Conservation (phyloP, 1,140 invertebrate genomes). For the Archivesica marissinica region DNA sequence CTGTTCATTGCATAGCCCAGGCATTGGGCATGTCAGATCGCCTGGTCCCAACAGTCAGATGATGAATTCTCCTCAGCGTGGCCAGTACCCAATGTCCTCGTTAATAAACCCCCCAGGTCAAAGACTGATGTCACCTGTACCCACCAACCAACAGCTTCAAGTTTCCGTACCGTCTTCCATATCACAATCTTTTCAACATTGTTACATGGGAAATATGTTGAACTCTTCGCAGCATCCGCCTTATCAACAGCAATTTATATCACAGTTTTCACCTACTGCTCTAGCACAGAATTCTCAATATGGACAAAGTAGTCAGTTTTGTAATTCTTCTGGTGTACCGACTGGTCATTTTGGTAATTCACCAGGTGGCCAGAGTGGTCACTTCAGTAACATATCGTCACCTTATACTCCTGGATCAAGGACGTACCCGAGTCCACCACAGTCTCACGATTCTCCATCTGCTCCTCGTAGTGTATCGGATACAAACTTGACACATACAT, state of each 20-base stretch:
- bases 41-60: slow-evolving; percentile 45
- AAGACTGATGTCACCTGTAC: slow-evolving; percentile 63
- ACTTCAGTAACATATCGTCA: slow-evolving; percentile 59
- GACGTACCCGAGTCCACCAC: slow-evolving; percentile 55
- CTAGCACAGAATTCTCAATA: slow-evolving; percentile 38
- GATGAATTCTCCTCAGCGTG: slow-evolving; percentile 30
- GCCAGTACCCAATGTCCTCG: slow-evolving; percentile 56
- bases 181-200: slow-evolving; percentile 7
- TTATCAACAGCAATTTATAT: slow-evolving; percentile 46
- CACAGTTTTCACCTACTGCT: slow-evolving; percentile 58
- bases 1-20: slow-evolving; percentile 76
- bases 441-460: background rate
- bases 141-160: slow-evolving; percentile 70
- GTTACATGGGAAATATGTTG: slow-evolving; percentile 30
- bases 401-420: slow-evolving; percentile 56
- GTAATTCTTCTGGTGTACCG: background rate
- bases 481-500: background rate
- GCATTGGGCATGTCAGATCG: slow-evolving; percentile 66
- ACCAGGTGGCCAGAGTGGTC: slow-evolving; percentile 49
- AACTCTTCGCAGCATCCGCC: slow-evolving; percentile 17
- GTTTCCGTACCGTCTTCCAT: slow-evolving; percentile 58
- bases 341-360: slow-evolving; percentile 25
- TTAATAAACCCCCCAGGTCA: slow-evolving; percentile 51
- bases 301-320: background rate
- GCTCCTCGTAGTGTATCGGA: background rate